A percentile compares a stretch with the other conserved stretches of the same genome.
Evolutionary conservation across 2,797 vertebrate genomes (phyloP).

Genomic region (Anguilla pacifica): DNA sequence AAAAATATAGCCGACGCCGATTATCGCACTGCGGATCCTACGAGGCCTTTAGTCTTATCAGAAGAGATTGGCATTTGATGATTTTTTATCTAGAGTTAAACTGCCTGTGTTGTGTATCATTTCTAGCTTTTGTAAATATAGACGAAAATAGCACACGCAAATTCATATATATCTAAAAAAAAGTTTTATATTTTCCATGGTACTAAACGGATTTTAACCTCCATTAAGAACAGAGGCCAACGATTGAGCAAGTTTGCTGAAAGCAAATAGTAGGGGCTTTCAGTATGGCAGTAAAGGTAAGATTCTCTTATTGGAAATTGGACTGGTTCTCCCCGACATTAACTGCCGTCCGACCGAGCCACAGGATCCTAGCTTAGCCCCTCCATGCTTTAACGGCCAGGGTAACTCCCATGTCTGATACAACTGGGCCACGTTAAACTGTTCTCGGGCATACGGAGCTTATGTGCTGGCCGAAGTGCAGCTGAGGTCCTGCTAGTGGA

Average conservation of each 20-base stretch:
- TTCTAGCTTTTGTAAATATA: background rate
- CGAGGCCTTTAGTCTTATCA: background rate
- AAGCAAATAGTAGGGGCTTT: background rate
- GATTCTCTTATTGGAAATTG: background rate
- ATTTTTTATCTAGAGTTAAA: background rate
- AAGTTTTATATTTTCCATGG: background rate
- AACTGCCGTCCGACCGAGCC: background rate
- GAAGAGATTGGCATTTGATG: background rate
- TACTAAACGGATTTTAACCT: background rate
- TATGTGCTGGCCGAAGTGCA: background rate
- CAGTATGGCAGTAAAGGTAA: background rate
- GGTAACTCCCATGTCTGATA: background rate
- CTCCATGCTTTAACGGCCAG: background rate
- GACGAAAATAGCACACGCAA: background rate
- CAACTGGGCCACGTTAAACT: background rate
- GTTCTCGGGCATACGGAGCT: background rate
- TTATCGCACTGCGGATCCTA: background rate
- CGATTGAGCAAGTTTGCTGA: background rate
- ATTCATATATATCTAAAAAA: background rate
- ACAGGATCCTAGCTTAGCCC: background rate
- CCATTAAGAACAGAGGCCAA: background rate
- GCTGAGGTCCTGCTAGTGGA: slow-evolving; percentile 29
- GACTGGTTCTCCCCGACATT: background rate
- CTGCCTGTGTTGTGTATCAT: background rate
- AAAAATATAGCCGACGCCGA: background rate